Evolutionary conservation across 2,888 invertebrate genomes (phyloP).

Genomic region (Drosophila nigritarsus): DNA sequence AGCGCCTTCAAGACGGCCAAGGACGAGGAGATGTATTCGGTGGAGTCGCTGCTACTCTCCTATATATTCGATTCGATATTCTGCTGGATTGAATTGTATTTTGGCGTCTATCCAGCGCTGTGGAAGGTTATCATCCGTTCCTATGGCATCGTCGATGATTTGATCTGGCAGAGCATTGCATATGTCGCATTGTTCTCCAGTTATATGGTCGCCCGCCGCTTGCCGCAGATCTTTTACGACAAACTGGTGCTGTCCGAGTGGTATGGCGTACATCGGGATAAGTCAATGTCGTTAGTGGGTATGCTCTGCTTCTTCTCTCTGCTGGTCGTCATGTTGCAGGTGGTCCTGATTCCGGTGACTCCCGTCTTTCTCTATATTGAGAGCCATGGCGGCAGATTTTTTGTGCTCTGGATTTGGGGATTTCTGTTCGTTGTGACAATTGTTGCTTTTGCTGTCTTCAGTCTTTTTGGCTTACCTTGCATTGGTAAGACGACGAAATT

Average conservation of each 20-base stretch:
- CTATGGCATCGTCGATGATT: slow-evolving; percentile 40
- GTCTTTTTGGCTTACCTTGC: slow-evolving; percentile 29
- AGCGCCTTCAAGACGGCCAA: slow-evolving; percentile 33
- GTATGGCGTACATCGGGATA: slow-evolving; percentile 29
- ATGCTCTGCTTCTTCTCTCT: slow-evolving; percentile 46
- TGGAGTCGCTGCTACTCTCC: slow-evolving; percentile 26
- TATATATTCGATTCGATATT: slow-evolving; percentile 43
- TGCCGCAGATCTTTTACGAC: slow-evolving; percentile 53
- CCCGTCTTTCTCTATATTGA: slow-evolving; percentile 48
- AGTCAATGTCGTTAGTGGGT: slow-evolving; percentile 53
- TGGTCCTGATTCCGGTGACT: slow-evolving; percentile 50
- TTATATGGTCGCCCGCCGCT: slow-evolving; percentile 47
- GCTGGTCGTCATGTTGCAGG: slow-evolving; percentile 54
- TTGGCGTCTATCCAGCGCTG: slow-evolving; percentile 30
- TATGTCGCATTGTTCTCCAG: slow-evolving; percentile 43
- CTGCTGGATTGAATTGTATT: slow-evolving; percentile 53
- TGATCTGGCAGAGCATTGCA: slow-evolving; percentile 59
- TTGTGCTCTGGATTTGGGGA: slow-evolving; percentile 53
- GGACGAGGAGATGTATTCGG: slow-evolving; percentile 26
- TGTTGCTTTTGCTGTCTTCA: not conserved
- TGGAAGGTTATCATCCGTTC: slow-evolving; percentile 33
- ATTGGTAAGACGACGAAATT: slow-evolving; percentile 39
- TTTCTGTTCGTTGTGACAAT: slow-evolving; percentile 13
- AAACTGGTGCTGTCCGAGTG: slow-evolving; percentile 43
- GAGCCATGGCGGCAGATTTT: not conserved